phyloP scores from a whole-genome alignment of 2,888 invertebrate species.

The Gortyna flavago region DNA sequence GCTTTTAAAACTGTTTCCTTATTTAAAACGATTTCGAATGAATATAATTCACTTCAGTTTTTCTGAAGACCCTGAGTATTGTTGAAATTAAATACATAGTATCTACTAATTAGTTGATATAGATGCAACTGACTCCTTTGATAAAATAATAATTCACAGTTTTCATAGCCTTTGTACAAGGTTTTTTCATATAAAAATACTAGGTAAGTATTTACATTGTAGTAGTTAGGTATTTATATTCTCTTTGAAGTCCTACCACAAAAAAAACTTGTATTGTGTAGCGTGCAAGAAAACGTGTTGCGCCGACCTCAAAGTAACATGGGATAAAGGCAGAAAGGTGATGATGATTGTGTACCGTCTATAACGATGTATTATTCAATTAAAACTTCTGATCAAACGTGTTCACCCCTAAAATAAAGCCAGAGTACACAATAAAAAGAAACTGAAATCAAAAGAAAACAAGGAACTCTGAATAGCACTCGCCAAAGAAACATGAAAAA shows the following conservation, averaged over 20 bases:
- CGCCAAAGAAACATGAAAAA: conserved; percentile 47
- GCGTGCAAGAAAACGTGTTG: too few relatives aligned
- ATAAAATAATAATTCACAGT: too few relatives aligned
- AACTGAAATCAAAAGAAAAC: conserved; percentile 31
- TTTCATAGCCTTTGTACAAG: not conserved
- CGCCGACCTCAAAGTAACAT: too few relatives aligned
- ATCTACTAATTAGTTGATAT: not conserved
- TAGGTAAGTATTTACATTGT: not conserved
- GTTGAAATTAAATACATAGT: not conserved
- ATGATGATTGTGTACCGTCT: too few relatives aligned
- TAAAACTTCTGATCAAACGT: conserved; percentile 26
- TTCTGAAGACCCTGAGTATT: not conserved
- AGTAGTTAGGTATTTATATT: not conserved
- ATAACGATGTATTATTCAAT: conserved; percentile 27
- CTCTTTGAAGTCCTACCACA: not conserved
- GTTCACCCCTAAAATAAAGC: conserved; percentile 31
- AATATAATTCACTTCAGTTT: not conserved
- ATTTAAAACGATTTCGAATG: not conserved
- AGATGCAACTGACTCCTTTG: not conserved
- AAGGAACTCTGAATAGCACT: conserved; percentile 44
- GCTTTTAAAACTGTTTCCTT: not conserved
- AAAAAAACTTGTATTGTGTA: not conserved
- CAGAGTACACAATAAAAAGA: conserved; percentile 43
- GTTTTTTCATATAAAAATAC: not conserved
- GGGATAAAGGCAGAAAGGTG: too few relatives aligned